Evolutionary conservation across 2,888 invertebrate genomes (phyloP).

Genomic region (Drosophila cracens): DNA sequence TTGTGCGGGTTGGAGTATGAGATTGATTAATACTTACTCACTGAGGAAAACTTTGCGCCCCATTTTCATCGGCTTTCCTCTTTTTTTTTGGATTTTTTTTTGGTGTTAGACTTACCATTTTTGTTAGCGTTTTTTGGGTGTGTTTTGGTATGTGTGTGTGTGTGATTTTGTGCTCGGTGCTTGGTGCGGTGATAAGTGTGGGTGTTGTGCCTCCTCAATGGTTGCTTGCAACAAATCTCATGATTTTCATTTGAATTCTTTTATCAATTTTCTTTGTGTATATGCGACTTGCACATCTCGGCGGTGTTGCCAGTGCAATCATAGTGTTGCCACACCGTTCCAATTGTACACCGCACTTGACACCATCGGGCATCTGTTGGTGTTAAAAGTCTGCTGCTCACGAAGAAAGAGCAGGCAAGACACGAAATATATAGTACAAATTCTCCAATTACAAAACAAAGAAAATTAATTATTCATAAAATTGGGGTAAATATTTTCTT

Average conservation of each 20-base stretch:
- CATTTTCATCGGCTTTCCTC: not conserved
- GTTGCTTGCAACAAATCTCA: slow-evolving; percentile 57
- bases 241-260: slow-evolving; percentile 57
- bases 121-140: slow-evolving; percentile 39
- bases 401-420: not conserved
- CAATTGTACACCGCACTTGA: slow-evolving; percentile 4
- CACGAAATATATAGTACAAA: not conserved
- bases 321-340: slow-evolving; percentile 42
- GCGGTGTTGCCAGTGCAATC: slow-evolving; percentile 60
- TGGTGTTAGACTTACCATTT: slow-evolving; percentile 61
- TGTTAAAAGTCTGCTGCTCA: slow-evolving; percentile 16
- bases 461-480: not conserved
- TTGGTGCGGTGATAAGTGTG: slow-evolving; percentile 32
- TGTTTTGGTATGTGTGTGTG: slow-evolving; percentile 29
- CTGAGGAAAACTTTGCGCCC: not conserved
- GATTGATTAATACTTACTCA: slow-evolving; percentile 31
- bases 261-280: slow-evolving; percentile 75
- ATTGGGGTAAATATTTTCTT: not conserved
- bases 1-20: slow-evolving; percentile 7
- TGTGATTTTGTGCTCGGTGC: slow-evolving; percentile 53
- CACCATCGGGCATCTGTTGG: slow-evolving; percentile 14
- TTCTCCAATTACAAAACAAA: not conserved
- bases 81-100: slow-evolving; percentile 11
- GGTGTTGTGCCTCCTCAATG: slow-evolving; percentile 61
- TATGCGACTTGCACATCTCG: slow-evolving; percentile 69